Percentiles rank a stretch among this genome's conserved stretches.
Conservation (phyloP, 2,888 invertebrate genomes). For the Megaustenia siamemsis region DNA sequence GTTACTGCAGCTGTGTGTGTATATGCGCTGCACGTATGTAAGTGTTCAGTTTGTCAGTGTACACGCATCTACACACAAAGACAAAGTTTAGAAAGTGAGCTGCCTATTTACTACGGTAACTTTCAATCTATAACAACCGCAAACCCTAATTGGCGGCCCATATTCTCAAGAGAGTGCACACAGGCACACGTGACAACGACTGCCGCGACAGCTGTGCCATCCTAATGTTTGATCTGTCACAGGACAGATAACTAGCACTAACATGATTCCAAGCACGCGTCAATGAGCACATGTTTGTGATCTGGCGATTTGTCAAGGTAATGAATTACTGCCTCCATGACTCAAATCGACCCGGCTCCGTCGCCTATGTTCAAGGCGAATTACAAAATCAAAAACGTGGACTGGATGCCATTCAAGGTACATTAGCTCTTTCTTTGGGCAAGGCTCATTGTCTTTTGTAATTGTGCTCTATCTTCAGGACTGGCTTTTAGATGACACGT, state of each 20-base stretch:
- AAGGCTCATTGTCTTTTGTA: no score
- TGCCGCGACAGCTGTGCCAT: not conserved
- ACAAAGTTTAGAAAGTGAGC: no score
- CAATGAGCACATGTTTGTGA: constrained; percentile 22
- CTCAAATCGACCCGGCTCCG: not conserved
- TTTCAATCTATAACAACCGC: no score
- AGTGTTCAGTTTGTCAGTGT: no score
- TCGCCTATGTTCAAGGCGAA: not conserved
- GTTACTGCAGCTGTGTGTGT: no score
- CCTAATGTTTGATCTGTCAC: constrained; percentile 30
- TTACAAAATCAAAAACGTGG: not conserved
- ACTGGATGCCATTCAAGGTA: not conserved
- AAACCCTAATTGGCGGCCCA: no score
- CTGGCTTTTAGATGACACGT: no score
- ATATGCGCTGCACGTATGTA: no score
- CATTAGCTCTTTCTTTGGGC: not conserved
- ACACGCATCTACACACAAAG: no score
- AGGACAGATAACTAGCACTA: not conserved
- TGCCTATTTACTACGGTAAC: no score
- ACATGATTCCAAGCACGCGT: not conserved
- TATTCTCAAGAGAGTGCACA: not conserved
- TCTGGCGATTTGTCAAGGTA: constrained; percentile 3
- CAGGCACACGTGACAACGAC: not conserved
- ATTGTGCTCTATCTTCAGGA: no score
- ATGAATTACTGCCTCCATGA: not conserved